Conservation (phyloP, 2,113 vertebrate species). For the Tragelaphus scriptus region DNA sequence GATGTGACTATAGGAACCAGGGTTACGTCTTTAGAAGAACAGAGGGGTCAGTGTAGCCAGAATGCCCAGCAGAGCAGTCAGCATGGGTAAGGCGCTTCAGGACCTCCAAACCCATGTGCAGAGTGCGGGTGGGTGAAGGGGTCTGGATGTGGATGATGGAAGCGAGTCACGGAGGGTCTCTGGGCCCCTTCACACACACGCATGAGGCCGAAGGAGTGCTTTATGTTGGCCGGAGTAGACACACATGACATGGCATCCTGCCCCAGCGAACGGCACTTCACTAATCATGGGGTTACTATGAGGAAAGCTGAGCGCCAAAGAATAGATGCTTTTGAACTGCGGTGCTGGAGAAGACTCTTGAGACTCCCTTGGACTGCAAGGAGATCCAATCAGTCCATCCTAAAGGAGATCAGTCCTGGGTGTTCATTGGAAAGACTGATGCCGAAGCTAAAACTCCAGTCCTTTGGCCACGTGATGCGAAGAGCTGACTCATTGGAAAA, state of each 20-base stretch:
- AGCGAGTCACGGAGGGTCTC: neutral
- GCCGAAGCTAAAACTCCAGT: neutral
- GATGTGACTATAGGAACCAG: neutral
- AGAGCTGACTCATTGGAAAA: neutral
- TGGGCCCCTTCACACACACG: neutral
- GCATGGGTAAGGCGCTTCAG: neutral
- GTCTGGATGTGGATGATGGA: neutral
- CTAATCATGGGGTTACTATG: neutral
- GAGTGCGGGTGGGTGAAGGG: fast-evolving
- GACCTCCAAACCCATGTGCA: neutral
- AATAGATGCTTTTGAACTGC: fast-evolving
- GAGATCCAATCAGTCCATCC: neutral
- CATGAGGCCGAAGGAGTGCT: neutral
- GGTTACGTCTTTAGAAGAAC: neutral
- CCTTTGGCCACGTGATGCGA: fast-evolving
- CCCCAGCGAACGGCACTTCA: fast-evolving
- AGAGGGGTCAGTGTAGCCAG: neutral
- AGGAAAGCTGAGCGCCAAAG: neutral
- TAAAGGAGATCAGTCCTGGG: neutral
- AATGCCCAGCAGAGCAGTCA: fast-evolving
- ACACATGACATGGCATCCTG: fast-evolving
- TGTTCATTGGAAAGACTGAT: neutral
- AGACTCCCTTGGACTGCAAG: neutral
- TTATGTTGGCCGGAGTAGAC: fast-evolving
- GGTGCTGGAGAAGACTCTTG: neutral